Percentiles rank a stretch among this genome's conserved stretches.
Conservation (phyloP, 1,140 invertebrate genomes). For the Antheraea pernyi region DNA sequence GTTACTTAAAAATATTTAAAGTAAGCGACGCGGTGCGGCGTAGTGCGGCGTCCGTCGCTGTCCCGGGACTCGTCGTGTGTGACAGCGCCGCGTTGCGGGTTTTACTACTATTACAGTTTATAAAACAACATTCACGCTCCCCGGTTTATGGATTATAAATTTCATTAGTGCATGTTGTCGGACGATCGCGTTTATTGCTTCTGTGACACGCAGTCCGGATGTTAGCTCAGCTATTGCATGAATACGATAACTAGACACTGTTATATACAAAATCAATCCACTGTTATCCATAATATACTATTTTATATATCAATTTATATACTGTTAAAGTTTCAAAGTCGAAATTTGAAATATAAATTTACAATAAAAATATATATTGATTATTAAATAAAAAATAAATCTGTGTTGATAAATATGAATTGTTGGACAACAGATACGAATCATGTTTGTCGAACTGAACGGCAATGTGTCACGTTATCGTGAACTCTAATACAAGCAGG, state of each 20-base stretch:
- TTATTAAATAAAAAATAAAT: not conserved
- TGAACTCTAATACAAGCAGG: constrained; percentile 27
- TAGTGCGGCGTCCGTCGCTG: not conserved
- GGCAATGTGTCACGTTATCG: constrained; percentile 28
- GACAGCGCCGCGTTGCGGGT: constrained; percentile 18
- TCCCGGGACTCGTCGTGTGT: not conserved
- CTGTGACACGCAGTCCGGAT: constrained; percentile 31
- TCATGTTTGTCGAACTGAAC: constrained; percentile 10
- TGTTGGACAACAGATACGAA: not conserved
- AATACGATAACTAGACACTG: not conserved
- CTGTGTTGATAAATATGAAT: not conserved
- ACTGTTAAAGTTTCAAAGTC: too few species aligned
- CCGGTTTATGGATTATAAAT: constrained; percentile 71
- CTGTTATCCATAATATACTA: too few species aligned
- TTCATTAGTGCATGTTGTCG: constrained; percentile 71
- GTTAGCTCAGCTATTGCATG: constrained; percentile 3
- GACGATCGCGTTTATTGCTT: constrained; percentile 57
- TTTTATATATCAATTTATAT: too few species aligned
- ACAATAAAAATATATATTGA: not conserved
- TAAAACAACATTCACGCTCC: constrained; percentile 57
- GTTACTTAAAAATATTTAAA: too few species aligned
- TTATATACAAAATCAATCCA: too few species aligned
- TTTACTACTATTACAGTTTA: constrained; percentile 73
- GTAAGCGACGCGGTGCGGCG: too few species aligned
- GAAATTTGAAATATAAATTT: not conserved